phyloP scores from a whole-genome alignment of 2,113 vertebrate genomes.

The Rhombomys opimus region DNA sequence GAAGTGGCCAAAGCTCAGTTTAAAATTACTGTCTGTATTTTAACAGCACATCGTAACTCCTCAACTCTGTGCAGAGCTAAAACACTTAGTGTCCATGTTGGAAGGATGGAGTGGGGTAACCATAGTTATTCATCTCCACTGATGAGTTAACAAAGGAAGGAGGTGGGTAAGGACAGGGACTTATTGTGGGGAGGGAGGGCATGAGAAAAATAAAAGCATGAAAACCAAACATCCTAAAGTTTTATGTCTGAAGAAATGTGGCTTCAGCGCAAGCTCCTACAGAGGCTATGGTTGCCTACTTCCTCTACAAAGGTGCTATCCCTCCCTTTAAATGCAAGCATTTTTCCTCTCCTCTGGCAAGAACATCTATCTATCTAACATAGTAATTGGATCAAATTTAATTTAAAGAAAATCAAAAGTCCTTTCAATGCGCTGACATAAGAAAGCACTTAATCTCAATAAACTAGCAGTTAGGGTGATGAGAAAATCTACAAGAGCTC shows the following conservation, averaged over 20 bases:
- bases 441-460: conserved; percentile 89
- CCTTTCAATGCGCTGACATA: conserved; percentile 84
- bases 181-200: accelerated
- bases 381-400: conserved; percentile 87
- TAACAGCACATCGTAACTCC: too few relatives aligned
- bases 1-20: neutral
- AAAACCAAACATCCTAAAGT: neutral
- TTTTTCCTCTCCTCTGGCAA: conserved; percentile 80
- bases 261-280: neutral
- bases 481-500: conserved; percentile 79
- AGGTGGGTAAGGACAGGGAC: neutral
- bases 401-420: conserved; percentile 88
- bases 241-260: neutral
- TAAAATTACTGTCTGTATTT: neutral
- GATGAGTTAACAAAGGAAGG: neutral
- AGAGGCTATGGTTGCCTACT: conserved; percentile 62
- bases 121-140: neutral
- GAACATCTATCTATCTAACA: conserved; percentile 85
- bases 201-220: neutral
- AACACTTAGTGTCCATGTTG: neutral
- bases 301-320: conserved; percentile 23
- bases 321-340: conserved; percentile 42
- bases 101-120: neutral
- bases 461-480: conserved; percentile 86
- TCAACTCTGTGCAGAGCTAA: neutral